These are phyloP conservation scores for Hydropsyche betteni DNA, from an alignment of 2,888 invertebrate species.

Conservation along the genomic window DNA sequence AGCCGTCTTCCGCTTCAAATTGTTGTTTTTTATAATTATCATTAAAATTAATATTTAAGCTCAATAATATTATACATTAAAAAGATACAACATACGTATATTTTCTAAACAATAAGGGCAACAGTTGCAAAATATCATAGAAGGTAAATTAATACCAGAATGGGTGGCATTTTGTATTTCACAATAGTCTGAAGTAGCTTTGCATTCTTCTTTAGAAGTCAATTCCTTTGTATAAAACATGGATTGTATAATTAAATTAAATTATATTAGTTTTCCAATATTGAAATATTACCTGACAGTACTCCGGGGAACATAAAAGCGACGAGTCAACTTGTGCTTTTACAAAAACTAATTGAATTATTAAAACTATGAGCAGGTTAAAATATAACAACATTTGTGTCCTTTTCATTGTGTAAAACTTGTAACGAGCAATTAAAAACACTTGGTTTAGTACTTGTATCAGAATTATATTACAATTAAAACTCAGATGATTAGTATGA, in stretches of 20 bases:
- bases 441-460: neutral
- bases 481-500: slow-evolving; percentile 9
- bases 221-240: slow-evolving; percentile 10
- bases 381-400: neutral
- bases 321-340: slow-evolving; percentile 32
- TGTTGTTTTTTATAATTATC: slow-evolving; percentile 52
- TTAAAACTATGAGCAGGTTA: neutral
- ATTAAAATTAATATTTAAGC: neutral
- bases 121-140: slow-evolving; percentile 71
- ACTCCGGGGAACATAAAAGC: slow-evolving; percentile 34
- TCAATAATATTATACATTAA: neutral
- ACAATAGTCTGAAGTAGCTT: slow-evolving; percentile 59
- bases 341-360: neutral
- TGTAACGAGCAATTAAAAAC: neutral
- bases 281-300: slow-evolving; percentile 12
- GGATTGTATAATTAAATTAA: neutral
- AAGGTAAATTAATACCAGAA: slow-evolving; percentile 65
- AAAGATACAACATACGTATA: slow-evolving; percentile 59
- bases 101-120: slow-evolving; percentile 70
- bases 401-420: neutral
- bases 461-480: neutral
- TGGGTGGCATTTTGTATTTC: slow-evolving; percentile 67
- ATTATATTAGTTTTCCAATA: neutral
- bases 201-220: slow-evolving; percentile 30
- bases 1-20: slow-evolving; percentile 61